Evolutionary conservation across 2,113 vertebrate species (phyloP).

Genomic region (Kryptolebias marmoratus): DNA sequence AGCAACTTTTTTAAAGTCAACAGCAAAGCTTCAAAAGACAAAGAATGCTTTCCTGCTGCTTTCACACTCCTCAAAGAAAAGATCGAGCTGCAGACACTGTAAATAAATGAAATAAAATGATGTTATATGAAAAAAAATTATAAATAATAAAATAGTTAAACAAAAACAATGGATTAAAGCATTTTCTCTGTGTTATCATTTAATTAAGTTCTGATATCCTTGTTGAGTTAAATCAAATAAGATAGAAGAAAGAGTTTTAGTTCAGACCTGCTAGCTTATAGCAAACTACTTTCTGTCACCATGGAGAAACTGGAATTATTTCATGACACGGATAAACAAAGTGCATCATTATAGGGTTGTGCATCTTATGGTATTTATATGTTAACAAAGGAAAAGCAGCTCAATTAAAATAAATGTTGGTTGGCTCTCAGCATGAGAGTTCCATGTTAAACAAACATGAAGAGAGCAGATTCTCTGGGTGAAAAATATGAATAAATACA

Average conservation of each 20-base stretch:
- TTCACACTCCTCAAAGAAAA: too few relatives aligned
- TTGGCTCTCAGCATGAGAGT: constrained; percentile 24
- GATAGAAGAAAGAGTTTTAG: background rate
- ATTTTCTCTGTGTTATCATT: background rate
- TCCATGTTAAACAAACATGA: constrained; percentile 14
- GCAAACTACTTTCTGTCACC: background rate
- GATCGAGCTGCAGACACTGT: background rate
- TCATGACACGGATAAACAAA: background rate
- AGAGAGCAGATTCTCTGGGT: background rate
- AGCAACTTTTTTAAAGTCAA: background rate
- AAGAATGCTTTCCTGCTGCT: too few relatives aligned
- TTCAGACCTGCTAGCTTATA: background rate
- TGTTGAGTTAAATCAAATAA: background rate
- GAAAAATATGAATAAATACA: background rate
- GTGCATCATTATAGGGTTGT: constrained; percentile 17
- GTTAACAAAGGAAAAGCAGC: constrained; percentile 32
- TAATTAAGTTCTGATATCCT: background rate
- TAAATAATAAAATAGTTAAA: too few relatives aligned
- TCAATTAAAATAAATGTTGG: constrained; percentile 29
- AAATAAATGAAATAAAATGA: background rate
- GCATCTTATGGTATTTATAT: constrained; percentile 16
- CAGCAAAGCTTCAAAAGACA: background rate
- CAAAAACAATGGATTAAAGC: too few relatives aligned
- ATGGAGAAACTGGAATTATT: background rate
- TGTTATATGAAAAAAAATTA: background rate